A percentile compares a stretch with the other conserved stretches of the same genome.
phyloP scores from a whole-genome alignment of 1,140 invertebrate species.

The Drosophila gunungcola region DNA sequence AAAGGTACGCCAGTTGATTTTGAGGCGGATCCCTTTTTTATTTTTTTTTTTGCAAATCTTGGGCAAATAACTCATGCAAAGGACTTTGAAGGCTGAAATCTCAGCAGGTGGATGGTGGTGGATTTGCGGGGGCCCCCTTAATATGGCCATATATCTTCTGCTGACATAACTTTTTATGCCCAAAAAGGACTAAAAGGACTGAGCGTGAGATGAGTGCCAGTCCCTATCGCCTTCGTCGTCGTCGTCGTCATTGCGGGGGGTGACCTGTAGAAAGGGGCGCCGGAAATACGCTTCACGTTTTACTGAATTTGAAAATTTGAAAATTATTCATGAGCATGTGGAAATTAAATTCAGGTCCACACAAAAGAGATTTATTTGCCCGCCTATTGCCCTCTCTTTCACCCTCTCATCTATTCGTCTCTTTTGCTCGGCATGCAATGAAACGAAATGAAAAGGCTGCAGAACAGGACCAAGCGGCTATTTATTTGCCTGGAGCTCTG shows the following conservation, averaged over 20 bases:
- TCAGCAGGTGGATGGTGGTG: slow-evolving; percentile 36
- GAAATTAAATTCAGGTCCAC: slow-evolving; percentile 83
- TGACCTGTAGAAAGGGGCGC: slow-evolving; percentile 8
- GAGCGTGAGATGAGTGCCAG: slow-evolving; percentile 39
- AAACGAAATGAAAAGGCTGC: slow-evolving; percentile 70
- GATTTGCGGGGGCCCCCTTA: slow-evolving; percentile 50
- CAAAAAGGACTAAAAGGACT: slow-evolving; percentile 62
- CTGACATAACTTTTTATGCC: slow-evolving; percentile 80
- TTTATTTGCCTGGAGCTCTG: slow-evolving; percentile 74
- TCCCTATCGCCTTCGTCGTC: slow-evolving; percentile 20
- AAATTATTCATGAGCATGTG: slow-evolving; percentile 84
- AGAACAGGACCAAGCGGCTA: slow-evolving; percentile 60
- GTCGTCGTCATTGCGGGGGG: slow-evolving; percentile 13
- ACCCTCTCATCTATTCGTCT: slow-evolving; percentile 20
- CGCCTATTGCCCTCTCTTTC: slow-evolving; percentile 20
- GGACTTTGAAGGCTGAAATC: slow-evolving; percentile 53
- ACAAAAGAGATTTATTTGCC: slow-evolving; percentile 82
- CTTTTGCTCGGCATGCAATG: slow-evolving; percentile 41
- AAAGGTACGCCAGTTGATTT: slow-evolving; percentile 36
- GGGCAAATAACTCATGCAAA: slow-evolving; percentile 64
- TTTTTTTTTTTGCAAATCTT: slow-evolving; percentile 28
- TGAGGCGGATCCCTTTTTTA: slow-evolving; percentile 6
- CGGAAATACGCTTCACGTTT: slow-evolving; percentile 82
- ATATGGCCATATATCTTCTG: slow-evolving; percentile 75
- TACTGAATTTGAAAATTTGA: slow-evolving; percentile 82